Evolutionary conservation across 2,888 invertebrate species (phyloP).

Genomic region (Diarsia rubi): DNA sequence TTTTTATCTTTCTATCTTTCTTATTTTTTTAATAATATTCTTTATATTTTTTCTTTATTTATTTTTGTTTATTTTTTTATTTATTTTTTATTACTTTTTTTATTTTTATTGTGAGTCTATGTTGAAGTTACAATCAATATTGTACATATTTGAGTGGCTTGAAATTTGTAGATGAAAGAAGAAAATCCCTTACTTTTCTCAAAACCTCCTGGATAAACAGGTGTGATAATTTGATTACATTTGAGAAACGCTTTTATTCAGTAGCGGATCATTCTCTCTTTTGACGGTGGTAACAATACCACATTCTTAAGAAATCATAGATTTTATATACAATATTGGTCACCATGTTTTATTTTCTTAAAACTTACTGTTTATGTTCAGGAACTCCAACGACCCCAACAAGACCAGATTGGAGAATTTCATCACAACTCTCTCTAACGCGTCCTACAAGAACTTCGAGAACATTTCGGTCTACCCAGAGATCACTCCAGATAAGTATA

Average conservation of each 20-base stretch:
- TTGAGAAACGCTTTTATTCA: too few relatives aligned
- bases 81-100: too few relatives aligned
- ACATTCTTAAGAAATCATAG: not conserved
- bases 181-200: not conserved
- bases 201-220: not conserved
- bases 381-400: conserved; percentile 82
- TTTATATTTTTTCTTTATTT: too few relatives aligned
- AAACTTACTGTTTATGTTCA: conserved; percentile 66
- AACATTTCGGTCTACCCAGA: conserved; percentile 89
- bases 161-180: not conserved
- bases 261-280: too few relatives aligned
- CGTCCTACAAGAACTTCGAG: conserved; percentile 92
- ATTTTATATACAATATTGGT: not conserved
- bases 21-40: too few relatives aligned
- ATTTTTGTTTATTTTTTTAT: too few relatives aligned
- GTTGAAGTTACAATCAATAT: not conserved
- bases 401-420: conserved; percentile 90
- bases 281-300: too few relatives aligned
- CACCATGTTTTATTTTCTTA: not conserved
- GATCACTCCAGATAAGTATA: conserved; percentile 90
- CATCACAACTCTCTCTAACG: conserved; percentile 89
- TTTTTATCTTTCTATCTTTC: too few relatives aligned
- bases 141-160: not conserved
- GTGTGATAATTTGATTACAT: too few relatives aligned
- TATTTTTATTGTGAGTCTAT: too few relatives aligned